Evolutionary conservation across 37 sponge, comb jelly and placozoan genomes (phyloP).

Genomic region (Lycopodina hypogea): DNA sequence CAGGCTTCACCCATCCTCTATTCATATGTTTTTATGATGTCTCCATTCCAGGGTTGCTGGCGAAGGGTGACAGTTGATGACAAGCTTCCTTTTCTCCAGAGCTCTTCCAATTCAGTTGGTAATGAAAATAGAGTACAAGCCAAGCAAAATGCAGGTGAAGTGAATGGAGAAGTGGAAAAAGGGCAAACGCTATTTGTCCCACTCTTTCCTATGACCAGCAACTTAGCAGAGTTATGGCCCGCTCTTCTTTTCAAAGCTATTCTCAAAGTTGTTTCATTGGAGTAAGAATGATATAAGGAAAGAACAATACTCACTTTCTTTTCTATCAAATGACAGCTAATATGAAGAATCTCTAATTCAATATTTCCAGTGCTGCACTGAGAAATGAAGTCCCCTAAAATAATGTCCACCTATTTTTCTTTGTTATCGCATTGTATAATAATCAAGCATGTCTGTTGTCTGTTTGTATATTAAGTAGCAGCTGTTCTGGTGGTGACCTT

Average conservation of each 20-base stretch:
- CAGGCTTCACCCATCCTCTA: too few species aligned
- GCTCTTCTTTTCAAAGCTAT: constrained; percentile 86
- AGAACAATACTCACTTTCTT: too few species aligned
- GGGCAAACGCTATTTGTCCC: constrained; percentile 18
- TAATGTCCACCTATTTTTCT: too few species aligned
- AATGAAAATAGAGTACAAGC: not conserved
- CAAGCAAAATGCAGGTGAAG: not conserved
- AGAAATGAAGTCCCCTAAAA: too few species aligned
- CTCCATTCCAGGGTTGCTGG: constrained; percentile 82
- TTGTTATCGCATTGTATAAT: too few species aligned
- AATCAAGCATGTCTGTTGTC: too few species aligned
- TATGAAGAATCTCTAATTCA: too few species aligned
- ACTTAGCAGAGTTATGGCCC: constrained; percentile 83
- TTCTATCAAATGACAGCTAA: too few species aligned
- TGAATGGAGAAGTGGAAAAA: not conserved
- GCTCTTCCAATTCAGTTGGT: not conserved
- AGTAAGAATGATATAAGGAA: constrained; percentile 72
- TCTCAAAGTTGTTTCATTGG: constrained; percentile 81
- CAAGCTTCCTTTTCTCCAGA: constrained; percentile 66
- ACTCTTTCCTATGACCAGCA: constrained; percentile 72
- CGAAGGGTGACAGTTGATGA: constrained; percentile 91
- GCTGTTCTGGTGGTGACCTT: constrained; percentile 5
- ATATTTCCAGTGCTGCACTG: too few species aligned
- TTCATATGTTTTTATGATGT: not conserved
- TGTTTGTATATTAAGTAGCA: too few species aligned